Conservation (phyloP, 1,140 invertebrate species). For the Oscheius sp. region DNA sequence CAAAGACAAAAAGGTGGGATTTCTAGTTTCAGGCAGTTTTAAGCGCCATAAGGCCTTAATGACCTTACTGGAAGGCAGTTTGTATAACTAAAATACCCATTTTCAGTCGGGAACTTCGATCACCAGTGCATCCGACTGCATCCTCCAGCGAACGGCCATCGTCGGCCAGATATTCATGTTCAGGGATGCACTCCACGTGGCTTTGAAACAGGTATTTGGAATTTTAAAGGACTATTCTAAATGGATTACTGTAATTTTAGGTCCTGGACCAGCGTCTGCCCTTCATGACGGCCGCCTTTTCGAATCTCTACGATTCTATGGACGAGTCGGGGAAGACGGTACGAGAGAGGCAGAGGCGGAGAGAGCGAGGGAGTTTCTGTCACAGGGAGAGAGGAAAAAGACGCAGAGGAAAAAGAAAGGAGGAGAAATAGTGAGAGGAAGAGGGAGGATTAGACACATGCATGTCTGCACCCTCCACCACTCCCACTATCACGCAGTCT, state of each 20-base stretch:
- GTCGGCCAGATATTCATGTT: constrained; percentile 96
- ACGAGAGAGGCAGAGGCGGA: no score
- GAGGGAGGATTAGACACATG: no score
- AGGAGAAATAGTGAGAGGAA: no score
- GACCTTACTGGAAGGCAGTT: constrained; percentile 8
- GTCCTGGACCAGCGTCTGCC: constrained; percentile 87
- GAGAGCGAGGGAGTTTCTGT: no score
- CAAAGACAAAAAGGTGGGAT: constrained; percentile 29
- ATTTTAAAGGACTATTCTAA: constrained; percentile 19
- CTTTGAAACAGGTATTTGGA: constrained; percentile 68
- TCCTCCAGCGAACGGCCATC: constrained; percentile 92
- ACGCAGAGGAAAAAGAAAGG: no score
- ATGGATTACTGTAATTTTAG: constrained; percentile 65
- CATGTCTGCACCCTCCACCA: no score
- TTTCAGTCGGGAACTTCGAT: not conserved
- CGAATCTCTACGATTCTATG: constrained; percentile 87
- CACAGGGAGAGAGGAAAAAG: no score
- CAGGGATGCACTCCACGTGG: constrained; percentile 84
- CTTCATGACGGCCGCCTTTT: constrained; percentile 89
- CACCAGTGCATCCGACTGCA: constrained; percentile 46
- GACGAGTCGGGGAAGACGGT: constrained; percentile 81
- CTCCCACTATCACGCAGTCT: no score
- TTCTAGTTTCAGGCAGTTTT: not conserved
- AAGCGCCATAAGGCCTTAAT: not conserved
- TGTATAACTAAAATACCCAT: constrained; percentile 15